Evolutionary conservation across 2,113 vertebrate species (phyloP).

Genomic region (Xenus cinereus): DNA sequence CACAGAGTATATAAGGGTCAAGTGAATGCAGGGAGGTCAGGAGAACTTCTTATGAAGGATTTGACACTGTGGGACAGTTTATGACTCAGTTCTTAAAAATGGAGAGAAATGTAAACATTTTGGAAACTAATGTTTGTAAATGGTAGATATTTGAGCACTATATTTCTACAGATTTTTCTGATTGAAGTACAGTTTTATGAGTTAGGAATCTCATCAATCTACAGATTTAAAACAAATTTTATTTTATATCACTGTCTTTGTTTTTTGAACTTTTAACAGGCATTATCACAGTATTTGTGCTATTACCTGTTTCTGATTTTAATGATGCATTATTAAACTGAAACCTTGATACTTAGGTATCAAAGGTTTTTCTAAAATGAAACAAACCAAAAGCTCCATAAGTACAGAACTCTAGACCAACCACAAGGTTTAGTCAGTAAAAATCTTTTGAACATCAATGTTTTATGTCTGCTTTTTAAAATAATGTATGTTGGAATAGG

Average conservation of each 20-base stretch:
- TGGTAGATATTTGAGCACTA: background rate
- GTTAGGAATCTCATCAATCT: background rate
- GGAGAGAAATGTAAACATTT: background rate
- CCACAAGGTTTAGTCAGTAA: background rate
- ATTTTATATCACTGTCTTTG: background rate
- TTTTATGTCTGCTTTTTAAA: background rate
- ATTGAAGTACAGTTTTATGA: background rate
- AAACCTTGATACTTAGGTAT: background rate
- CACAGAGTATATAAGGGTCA: background rate
- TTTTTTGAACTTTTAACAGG: background rate
- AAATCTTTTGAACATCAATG: background rate
- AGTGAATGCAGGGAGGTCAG: background rate
- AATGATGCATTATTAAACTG: background rate
- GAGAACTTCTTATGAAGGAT: background rate
- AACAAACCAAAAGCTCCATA: background rate
- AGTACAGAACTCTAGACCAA: background rate
- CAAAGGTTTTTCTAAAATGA: background rate
- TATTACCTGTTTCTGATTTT: background rate
- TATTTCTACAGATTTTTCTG: background rate
- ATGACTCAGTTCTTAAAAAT: background rate
- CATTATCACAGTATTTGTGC: background rate
- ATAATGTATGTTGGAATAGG: background rate
- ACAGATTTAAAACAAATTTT: background rate
- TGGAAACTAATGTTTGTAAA: background rate
- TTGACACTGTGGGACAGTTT: background rate